phyloP scores from a whole-genome alignment of 2,888 invertebrate genomes.

The Rhingia campestris region DNA sequence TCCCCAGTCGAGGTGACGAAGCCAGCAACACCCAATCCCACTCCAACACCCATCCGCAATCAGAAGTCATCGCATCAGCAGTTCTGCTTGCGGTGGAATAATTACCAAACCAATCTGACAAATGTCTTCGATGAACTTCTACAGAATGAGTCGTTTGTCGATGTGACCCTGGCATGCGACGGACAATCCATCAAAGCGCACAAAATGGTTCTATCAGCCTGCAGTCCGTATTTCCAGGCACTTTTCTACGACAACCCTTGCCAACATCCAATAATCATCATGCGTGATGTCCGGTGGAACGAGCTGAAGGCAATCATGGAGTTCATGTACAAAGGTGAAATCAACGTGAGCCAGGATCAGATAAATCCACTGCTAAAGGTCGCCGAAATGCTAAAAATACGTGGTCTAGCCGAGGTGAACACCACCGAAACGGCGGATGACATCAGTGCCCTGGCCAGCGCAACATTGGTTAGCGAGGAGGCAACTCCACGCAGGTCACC shows the following conservation, averaged over 20 bases:
- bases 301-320: constrained; percentile 95
- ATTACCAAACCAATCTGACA: constrained; percentile 94
- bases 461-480: constrained; percentile 62
- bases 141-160: constrained; percentile 94
- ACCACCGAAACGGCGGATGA: constrained; percentile 82
- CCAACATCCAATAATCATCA: constrained; percentile 95
- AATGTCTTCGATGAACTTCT: constrained; percentile 92
- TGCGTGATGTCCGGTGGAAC: constrained; percentile 94
- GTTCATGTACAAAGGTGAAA: constrained; percentile 98
- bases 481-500: constrained; percentile 66
- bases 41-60: constrained; percentile 23
- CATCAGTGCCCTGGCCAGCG: constrained; percentile 84
- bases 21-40: constrained; percentile 59
- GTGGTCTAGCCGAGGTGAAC: constrained; percentile 92
- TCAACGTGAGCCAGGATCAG: constrained; percentile 95
- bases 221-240: constrained; percentile 95
- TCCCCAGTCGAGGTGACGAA: constrained; percentile 48
- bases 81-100: constrained; percentile 96
- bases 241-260: constrained; percentile 96
- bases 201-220: constrained; percentile 96
- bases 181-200: constrained; percentile 95
- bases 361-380: constrained; percentile 93
- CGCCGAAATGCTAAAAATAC: constrained; percentile 92
- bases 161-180: constrained; percentile 95
- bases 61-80: constrained; percentile 82